A percentile compares a stretch with the other conserved stretches of the same genome.
These are phyloP conservation scores for Chlorops oryzae DNA, from an alignment of 1,140 invertebrate species.

Conservation along the genomic window DNA sequence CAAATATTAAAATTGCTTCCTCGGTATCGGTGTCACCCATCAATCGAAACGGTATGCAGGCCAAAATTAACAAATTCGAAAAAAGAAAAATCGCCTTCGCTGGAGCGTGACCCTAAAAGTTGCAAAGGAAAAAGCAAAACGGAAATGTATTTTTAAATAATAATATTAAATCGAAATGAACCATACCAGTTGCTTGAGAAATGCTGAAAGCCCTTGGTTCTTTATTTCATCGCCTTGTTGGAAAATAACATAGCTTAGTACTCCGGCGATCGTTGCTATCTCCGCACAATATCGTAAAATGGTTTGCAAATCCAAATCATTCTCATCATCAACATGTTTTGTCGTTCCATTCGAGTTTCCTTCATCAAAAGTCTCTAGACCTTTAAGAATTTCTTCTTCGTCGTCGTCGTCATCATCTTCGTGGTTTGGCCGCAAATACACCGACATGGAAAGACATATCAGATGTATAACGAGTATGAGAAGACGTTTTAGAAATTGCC, in stretches of 20 bases:
- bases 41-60: constrained; percentile 85
- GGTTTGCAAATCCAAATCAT: constrained; percentile 47
- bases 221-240: constrained; percentile 90
- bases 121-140: background rate
- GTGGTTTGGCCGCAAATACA: constrained; percentile 77
- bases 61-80: constrained; percentile 86
- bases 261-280: constrained; percentile 74
- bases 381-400: constrained; percentile 12
- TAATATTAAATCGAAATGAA: background rate
- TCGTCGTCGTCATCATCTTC: constrained; percentile 45
- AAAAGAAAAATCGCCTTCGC: constrained; percentile 90
- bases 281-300: constrained; percentile 71
- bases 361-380: background rate
- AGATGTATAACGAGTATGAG: constrained; percentile 82
- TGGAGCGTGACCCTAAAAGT: constrained; percentile 77
- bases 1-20: constrained; percentile 85
- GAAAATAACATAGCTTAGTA: constrained; percentile 80
- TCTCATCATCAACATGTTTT: constrained; percentile 6
- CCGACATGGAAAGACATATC: constrained; percentile 77
- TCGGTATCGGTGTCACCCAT: constrained; percentile 68
- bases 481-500: constrained; percentile 86
- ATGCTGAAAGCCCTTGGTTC: constrained; percentile 85
- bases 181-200: constrained; percentile 86
- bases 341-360: no score
- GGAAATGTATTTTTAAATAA: background rate